Evolutionary conservation across 2,888 invertebrate genomes (phyloP), one percentile per base, ranked within the genome.

Genomic region (Strigamia crassipes): DNA sequence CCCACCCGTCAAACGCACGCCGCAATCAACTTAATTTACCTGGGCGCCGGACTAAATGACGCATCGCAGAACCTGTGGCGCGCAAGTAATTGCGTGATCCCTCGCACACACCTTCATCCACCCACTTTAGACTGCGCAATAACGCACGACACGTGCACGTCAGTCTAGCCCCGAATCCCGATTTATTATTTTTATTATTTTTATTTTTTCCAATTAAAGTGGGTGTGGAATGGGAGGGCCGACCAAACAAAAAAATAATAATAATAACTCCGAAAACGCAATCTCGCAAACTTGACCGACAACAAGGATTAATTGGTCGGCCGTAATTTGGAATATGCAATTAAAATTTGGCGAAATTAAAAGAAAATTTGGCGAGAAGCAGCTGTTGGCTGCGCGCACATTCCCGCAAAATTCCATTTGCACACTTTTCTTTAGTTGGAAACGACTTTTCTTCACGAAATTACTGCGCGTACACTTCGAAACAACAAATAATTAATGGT

Each of bases 11-110:
- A 18, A 12, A 13, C 46, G 56, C n/a, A 66, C 81, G 81, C 81
- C 61, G 66, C 81, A 81, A 81, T 81, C 81, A 81, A 81, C 81
- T 81, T 81, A 81, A 81, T 81, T 81, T 81, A 81, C 81, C 81
- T 81, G 80, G 27, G 80, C 80, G 81, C 81, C 18, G 31, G 66
- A 66, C 42, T 81, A 81, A 73, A 81, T 81, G 81, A 81, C 61
- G 81, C 81, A 81, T 81, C 81, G 61, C 27, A 56, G 18, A 61
- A 81, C 81, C 81, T 81, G 81, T 81, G 34, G 81, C 81, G 31
- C 61, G n/a, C 15, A 66, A 18, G 73, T 73, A 73, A 73, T 73
- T 73, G 73, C 73, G 73, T 73, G 73, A 73, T 73, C 73, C 31
- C 31, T 31, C 73, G 23, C 27, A 31, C 73, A 73, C 23, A 31